Evolutionary conservation across 1,140 invertebrate genomes (phyloP).

Genomic region (Bombus turneri): DNA sequence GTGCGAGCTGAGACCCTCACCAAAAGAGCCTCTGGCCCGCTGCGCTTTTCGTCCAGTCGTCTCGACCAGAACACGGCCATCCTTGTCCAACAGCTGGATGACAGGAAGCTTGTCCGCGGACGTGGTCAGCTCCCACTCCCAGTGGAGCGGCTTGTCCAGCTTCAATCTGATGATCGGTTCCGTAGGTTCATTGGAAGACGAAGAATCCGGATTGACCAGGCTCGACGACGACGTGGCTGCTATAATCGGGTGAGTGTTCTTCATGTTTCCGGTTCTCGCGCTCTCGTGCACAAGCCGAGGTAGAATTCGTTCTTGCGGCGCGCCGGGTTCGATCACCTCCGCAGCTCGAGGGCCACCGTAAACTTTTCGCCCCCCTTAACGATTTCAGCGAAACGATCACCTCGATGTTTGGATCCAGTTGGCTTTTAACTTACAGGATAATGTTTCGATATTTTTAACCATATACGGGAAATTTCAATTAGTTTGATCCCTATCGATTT

Average conservation of each 20-base stretch:
- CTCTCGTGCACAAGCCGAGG: background rate
- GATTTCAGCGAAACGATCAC: background rate
- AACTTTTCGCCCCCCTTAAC: background rate
- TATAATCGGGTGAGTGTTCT: constrained; percentile 68
- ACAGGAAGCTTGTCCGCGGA: constrained; percentile 74
- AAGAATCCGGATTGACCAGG: constrained; percentile 50
- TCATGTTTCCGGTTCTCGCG: constrained; percentile 60
- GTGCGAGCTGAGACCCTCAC: constrained; percentile 68
- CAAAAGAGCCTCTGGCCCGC: constrained; percentile 75
- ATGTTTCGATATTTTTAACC: background rate
- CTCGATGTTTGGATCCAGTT: background rate
- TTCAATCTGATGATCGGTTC: constrained; percentile 74
- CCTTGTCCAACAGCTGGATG: constrained; percentile 76
- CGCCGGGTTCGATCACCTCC: constrained; percentile 10
- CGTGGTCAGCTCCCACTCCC: constrained; percentile 79
- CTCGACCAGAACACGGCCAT: constrained; percentile 76
- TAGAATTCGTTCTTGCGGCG: background rate
- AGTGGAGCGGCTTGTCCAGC: constrained; percentile 75
- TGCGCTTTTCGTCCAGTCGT: constrained; percentile 76
- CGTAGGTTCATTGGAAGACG: constrained; percentile 34
- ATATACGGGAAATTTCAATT: too few relatives aligned
- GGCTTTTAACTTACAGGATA: background rate
- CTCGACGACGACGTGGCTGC: constrained; percentile 61
- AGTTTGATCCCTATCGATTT: too few relatives aligned
- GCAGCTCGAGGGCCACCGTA: background rate